Conservation (phyloP, 2,888 invertebrate species). For the Drosophila villosipedis region DNA sequence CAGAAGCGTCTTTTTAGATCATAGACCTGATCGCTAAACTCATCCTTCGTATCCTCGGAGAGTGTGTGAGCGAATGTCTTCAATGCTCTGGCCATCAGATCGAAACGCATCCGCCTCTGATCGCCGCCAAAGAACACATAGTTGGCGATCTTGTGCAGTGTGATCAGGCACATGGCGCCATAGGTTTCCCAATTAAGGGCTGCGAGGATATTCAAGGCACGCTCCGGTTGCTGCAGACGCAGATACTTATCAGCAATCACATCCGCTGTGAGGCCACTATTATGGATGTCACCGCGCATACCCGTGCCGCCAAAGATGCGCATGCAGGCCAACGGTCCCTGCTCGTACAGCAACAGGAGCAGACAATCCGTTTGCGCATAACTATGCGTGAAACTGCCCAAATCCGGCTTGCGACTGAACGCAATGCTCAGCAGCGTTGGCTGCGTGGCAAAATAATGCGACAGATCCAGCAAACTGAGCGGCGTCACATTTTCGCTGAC, state of each 20-base stretch:
- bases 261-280: slow-evolving; percentile 87
- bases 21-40: slow-evolving; percentile 91
- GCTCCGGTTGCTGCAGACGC: slow-evolving; percentile 88
- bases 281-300: slow-evolving; percentile 85
- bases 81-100: slow-evolving; percentile 90
- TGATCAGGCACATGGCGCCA: slow-evolving; percentile 90
- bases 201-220: slow-evolving; percentile 88
- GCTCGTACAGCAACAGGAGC: slow-evolving; percentile 87
- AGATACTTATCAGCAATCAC: slow-evolving; percentile 89
- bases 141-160: slow-evolving; percentile 90
- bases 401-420: slow-evolving; percentile 87
- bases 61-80: slow-evolving; percentile 91
- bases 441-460: slow-evolving; percentile 86
- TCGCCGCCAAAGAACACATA: slow-evolving; percentile 86
- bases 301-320: slow-evolving; percentile 86
- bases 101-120: slow-evolving; percentile 80
- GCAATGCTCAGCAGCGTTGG: slow-evolving; percentile 87
- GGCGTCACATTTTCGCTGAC: slow-evolving; percentile 89
- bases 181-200: slow-evolving; percentile 92
- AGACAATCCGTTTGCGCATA: slow-evolving; percentile 86
- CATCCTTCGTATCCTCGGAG: slow-evolving; percentile 89
- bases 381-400: slow-evolving; percentile 78
- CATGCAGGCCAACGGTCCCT: slow-evolving; percentile 87
- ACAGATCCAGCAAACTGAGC: slow-evolving; percentile 88
- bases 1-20: slow-evolving; percentile 95